Evolutionary conservation across 2,113 vertebrate species (phyloP), one percentile per base, ranked within the genome.

Genomic region (Cisticola juncidis): DNA sequence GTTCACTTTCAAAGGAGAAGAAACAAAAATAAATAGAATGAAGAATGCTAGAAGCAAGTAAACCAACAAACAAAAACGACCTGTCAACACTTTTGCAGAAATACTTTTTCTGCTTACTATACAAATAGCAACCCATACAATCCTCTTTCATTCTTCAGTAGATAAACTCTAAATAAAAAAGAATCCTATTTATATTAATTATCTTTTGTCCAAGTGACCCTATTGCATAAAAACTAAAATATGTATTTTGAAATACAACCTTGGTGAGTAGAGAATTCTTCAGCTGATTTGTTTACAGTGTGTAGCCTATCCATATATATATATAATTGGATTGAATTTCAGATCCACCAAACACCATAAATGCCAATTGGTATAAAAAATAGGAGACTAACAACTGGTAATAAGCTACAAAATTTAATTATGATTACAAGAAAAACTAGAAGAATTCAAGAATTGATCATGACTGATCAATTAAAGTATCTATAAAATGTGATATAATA

Each of bases 1-100:
- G 31, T 72, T 96, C 11, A 2, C 44, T 90, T 94, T 97, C 73
- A 95, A 84, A 76, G 40, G 28, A 79, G 44, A 91, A 94, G 28
- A 81, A 87, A 58, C 22, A 76, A 92, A 95, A 88, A 76, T 77
- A 86, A 86, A 91, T 6, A 69, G 73, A 81, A 91, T 48, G 22
- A 90, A 84, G 33, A 84, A 81, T 76, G 36, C 33, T 58, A 74
- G 36, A 70, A 89, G 77, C 26, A 82, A 69, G 33, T 56, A 95
- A 92, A 86, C 17, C 74, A 90, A 64, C 48, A 80, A 91, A 88
- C 9, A 92, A 86, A 90, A 42, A 74, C 57, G 36, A 64, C n/a
- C 22, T 81, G 66, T 89, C 83, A 92, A 81, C 28, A 51, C 9
- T 81, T 88, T 58, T 84, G 20, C 9, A 35, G 48, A 61, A 68